Evolutionary conservation across 1,140 invertebrate species (phyloP), one percentile per base, ranked within the genome.

Genomic region (Scaptomyza graminum): DNA sequence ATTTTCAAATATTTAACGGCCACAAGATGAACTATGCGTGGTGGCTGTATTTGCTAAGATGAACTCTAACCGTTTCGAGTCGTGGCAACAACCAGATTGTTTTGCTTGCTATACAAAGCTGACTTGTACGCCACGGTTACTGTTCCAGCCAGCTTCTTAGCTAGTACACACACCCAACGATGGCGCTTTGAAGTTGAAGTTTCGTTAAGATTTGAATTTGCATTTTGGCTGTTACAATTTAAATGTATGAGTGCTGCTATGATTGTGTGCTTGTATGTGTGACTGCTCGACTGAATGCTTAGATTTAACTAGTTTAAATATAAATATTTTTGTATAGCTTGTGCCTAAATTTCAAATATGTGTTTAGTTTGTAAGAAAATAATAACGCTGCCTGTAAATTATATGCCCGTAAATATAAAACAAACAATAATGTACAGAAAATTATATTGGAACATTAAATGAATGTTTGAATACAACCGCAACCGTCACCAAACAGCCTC

Each of bases 391-490:
- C 61, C 82, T 87, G 82, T 87, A 88, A 78, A 78, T 81, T 85
- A 85, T 85, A 81, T 65, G 61, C 54, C 70, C 62, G 15, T 73
- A 62, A 56, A 73, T 66, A 73, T 63, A 78, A 63, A 75, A 31
- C 18, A 31, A 57, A 57, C 22, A 79, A 62, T 76, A 81, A 69
- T 88, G 83, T 79, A 85, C 82, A 87, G 75, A 87, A 71, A 87
- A 78, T 34, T 34, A 75, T 78, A 83, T 78, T 50, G 63, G 68
- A 87, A 71, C 55, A 61, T 84, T 73, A 59, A 61, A 49, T 28
- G 31, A 67, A 63, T 67, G 52, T 72, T 67, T 56, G 60, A 68
- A 72, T 74, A 57, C 46, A 15, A 82, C 79, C 79, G 41, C 79
- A 79, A 56, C 50, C 51, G 15, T 4, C 7, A 34, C 31, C 7